These are phyloP conservation scores for Chrysaora quinquecirrha DNA, from an alignment of 30 jellyfish, hydroid and myxozoan species.

Conservation along the genomic window DNA sequence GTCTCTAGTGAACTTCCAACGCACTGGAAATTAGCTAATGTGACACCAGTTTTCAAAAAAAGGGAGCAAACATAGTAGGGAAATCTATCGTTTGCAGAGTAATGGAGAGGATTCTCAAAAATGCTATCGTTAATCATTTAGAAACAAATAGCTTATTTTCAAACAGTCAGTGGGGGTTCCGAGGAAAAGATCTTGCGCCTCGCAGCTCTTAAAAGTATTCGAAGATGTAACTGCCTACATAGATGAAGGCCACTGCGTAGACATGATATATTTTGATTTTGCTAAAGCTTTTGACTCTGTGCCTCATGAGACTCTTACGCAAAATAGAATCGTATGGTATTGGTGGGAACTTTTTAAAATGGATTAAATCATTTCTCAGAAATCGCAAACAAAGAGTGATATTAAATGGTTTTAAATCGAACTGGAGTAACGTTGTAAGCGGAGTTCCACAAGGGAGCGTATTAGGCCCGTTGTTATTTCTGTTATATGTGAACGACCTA, in stretches of 20 bases:
- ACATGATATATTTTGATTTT: conserved; percentile 6
- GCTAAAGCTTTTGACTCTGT: conserved; percentile 17
- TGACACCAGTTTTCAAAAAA: conserved; percentile 11
- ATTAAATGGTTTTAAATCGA: conserved; percentile 8
- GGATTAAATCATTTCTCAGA: conserved; percentile 13
- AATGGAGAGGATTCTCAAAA: conserved; percentile 14
- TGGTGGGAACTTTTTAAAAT: conserved; percentile 10
- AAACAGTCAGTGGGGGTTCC: conserved; percentile 21
- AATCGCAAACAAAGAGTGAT: not conserved
- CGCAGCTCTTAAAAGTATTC: conserved; percentile 16
- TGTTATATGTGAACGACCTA: conserved; percentile 16
- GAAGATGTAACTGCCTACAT: conserved; percentile 4
- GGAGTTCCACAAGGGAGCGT: conserved; percentile 22
- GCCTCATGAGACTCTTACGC: conserved; percentile 5
- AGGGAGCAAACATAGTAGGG: conserved; percentile 13
- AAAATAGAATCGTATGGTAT: conserved; percentile 11
- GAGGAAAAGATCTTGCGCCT: conserved; percentile 15
- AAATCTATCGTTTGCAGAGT: conserved; percentile 14
- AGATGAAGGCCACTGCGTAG: conserved; percentile 13
- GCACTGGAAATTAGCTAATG: conserved; percentile 9
- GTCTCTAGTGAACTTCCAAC: conserved; percentile 14
- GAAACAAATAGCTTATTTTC: not conserved
- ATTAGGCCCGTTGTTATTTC: conserved; percentile 20
- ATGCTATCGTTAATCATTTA: conserved; percentile 1
- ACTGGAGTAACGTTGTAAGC: conserved; percentile 17